Conservation (phyloP, 2,888 invertebrate genomes). For the Cecidostiba fungosa region DNA sequence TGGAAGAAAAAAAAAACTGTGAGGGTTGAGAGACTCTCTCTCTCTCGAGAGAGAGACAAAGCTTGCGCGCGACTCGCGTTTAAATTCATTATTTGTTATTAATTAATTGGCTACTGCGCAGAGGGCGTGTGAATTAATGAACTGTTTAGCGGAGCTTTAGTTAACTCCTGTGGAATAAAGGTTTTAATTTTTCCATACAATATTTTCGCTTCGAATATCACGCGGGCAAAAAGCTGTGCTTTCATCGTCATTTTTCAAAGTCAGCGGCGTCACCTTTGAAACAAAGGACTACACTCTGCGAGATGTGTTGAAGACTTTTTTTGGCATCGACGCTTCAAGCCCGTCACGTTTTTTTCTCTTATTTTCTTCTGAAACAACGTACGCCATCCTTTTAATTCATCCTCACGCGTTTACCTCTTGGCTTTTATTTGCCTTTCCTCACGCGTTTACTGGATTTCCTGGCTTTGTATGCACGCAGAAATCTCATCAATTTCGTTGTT, state of each 20-base stretch:
- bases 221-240: background rate
- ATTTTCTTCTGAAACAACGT: background rate
- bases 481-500: conserved; percentile 42
- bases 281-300: conserved; percentile 5
- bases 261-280: background rate
- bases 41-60: background rate
- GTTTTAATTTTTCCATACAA: background rate
- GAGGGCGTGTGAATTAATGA: conserved; percentile 11
- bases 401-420: conserved; percentile 22
- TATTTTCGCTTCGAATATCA: background rate
- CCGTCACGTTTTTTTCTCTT: conserved; percentile 1
- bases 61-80: conserved; percentile 23
- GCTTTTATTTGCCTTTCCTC: conserved; percentile 35
- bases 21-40: conserved; percentile 53
- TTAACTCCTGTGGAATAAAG: background rate
- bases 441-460: conserved; percentile 30
- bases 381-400: conserved; percentile 48
- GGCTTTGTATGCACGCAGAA: conserved; percentile 23
- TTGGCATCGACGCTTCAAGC: conserved; percentile 34
- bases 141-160: conserved; percentile 25
- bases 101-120: conserved; percentile 1
- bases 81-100: conserved; percentile 55
- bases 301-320: conserved; percentile 30
- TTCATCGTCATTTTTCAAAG: conserved; percentile 19
- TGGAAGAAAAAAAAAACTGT: background rate